Base-by-base conservation (phyloP, 2,797 vertebrate species). In the Pangasius macronema region DNA sequence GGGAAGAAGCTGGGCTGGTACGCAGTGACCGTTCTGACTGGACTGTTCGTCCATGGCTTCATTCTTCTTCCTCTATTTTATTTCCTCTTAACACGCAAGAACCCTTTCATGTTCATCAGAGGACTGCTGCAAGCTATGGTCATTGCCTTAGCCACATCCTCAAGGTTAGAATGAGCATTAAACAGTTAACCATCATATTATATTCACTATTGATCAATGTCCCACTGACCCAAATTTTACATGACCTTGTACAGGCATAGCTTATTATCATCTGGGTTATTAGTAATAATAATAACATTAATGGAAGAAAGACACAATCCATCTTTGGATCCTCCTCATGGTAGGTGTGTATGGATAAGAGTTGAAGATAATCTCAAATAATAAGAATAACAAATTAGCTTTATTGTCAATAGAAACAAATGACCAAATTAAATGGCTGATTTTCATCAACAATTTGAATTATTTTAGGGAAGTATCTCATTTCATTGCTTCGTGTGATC, bases 91-190 rank as follows among this genome's bases (percentile, higher is more conserved):
- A 98, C 97, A n/a, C 92, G 67, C 91, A 97, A 97, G 88, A 98
- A 97, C 88, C 97, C 97, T 3, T 97, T 97, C 91, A 89, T 92
- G 61, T 98, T 90, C 92, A 97, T 98, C 85, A 94, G 95, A 3
- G 97, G 97, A 13, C 96, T 98, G 39, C 94, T 98, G 90, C 97
- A 98, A 91, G 97, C 97, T 88, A 89, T 98, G 94, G 95, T 98
- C 83, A 97, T 98, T 1, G 97, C 97, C 53, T 93, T 98, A 87
- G 97, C 97, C 0, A 98, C 97, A 10, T 98, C 97, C 0, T 98
- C 97, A 91, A 98, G 97, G 97, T 97, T 91, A 91, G 91, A 73
- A 36, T 20, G 14, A 70, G 18, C 30, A 51, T 46, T 63, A 14
- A 63, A 5, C 22, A 81, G 13, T 81, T 61, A 24, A 39, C 13